Base-by-base conservation (phyloP, 2,113 vertebrate species). In the Daphoenositta chrysoptera region DNA sequence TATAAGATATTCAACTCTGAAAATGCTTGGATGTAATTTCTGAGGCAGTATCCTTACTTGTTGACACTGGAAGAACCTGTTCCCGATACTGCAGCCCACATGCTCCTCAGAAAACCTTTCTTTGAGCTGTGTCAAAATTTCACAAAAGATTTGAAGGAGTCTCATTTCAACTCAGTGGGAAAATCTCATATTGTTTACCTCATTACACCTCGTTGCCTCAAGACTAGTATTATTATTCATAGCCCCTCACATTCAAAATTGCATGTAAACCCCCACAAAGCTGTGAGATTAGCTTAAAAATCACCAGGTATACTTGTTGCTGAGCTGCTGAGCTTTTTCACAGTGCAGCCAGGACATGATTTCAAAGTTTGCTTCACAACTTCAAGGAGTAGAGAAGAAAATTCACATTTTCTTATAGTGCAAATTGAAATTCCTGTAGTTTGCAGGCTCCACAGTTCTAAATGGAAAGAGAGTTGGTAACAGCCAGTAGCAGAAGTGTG, bases 21-120 rank as follows among this genome's bases (percentile, higher is more conserved):
- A 90, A 93, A 85, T 56, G 26, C 63, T 84, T 91, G 70, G 48
- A 65, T 93, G 22, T 68, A 56, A 83, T 93, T 96, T 93, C 50
- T 84, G 83, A 94, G 78, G 83, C 61, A 69, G 61, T 80, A 84
- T 89, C 33, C 88, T 94, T 6, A 15, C 66, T 86, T 9, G 13
- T 63, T 87, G 80, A 79, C 40, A 68, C 31, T 75, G 79, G 80
- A 94, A 90, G 87, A 95, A 91, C 65, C 57, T 77, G 69, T 90
- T 91, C 87, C 54, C 60, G 58, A 22, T 30, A 50, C 11, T 88
- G 70, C 80, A 92, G 83, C 88, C 93, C 89, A 92, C 76, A 17
- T 63, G 33, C 53, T 96, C 68, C 77, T 78, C 69, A 76, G 60
- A 82, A 92, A 83, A 58, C 0, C 0, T 57, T 89, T 86, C 71